Evolutionary conservation across 2,113 vertebrate species (phyloP).

Genomic region (Lonchura striata): DNA sequence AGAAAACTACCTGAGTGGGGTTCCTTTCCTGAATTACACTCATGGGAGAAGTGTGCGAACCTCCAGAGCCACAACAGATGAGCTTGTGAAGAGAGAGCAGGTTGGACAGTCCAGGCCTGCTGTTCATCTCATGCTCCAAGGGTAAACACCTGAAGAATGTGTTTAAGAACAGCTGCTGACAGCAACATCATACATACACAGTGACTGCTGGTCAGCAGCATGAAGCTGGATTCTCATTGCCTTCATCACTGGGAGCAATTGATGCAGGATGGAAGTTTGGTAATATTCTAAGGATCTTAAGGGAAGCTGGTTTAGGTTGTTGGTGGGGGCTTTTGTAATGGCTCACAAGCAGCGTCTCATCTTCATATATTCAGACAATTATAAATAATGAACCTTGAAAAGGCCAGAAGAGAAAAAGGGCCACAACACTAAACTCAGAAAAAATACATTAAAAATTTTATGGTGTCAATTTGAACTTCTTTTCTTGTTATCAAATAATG

Average conservation of each 20-base stretch:
- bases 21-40: neutral
- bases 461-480: neutral
- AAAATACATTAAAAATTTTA: neutral
- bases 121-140: neutral
- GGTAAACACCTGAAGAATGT: rapidly evolving
- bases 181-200: neutral
- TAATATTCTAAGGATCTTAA: neutral
- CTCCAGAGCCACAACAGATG: neutral
- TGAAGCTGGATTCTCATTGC: rapidly evolving
- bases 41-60: neutral
- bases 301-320: neutral
- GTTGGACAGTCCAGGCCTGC: neutral
- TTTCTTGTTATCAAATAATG: neutral
- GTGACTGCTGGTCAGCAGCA: neutral
- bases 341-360: neutral
- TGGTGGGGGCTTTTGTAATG: neutral
- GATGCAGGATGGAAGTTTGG: neutral
- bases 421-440: neutral
- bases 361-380: neutral
- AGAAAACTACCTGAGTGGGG: neutral
- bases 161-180: neutral
- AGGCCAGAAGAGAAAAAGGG: neutral
- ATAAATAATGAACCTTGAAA: neutral
- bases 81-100: neutral
- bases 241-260: neutral